phyloP scores from a whole-genome alignment of 2,113 vertebrate genomes.

The Pyxicephalus adspersus region DNA sequence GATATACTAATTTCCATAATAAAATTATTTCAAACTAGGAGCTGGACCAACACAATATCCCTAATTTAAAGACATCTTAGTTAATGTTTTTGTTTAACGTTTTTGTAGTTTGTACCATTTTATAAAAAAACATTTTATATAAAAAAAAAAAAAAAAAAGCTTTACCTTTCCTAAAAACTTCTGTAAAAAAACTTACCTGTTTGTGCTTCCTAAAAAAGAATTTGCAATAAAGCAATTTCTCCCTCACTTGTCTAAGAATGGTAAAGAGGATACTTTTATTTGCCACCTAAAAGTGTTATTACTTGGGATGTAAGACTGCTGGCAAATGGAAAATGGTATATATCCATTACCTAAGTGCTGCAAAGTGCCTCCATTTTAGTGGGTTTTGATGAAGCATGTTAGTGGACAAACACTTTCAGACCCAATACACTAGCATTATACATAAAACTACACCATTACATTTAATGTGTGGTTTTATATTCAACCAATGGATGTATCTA shows the following conservation, averaged over 20 bases:
- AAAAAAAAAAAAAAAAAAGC: too few species aligned
- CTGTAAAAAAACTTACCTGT: too few species aligned
- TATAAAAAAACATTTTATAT: too few species aligned
- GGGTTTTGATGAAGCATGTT: slow-evolving; percentile 33
- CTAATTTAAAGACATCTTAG: too few species aligned
- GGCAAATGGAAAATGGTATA: slow-evolving; percentile 17
- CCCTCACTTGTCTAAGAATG: neutral
- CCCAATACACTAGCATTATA: slow-evolving; percentile 6
- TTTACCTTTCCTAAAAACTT: too few species aligned
- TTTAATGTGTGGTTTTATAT: slow-evolving; percentile 8
- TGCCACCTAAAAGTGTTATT: slow-evolving; percentile 18
- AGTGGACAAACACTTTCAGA: slow-evolving; percentile 31
- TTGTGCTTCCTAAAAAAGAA: neutral
- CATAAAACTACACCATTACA: slow-evolving; percentile 34
- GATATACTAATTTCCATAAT: too few species aligned
- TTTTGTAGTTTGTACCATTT: too few species aligned
- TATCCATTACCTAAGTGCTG: slow-evolving; percentile 35
- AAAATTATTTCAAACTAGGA: too few species aligned
- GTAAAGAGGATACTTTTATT: neutral
- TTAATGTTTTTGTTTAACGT: too few species aligned
- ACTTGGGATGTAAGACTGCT: neutral
- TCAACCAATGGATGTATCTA: slow-evolving; percentile 7
- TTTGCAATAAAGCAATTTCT: neutral
- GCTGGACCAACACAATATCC: too few species aligned
- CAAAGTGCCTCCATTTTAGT: slow-evolving; percentile 20